Percentiles rank a stretch among this genome's conserved stretches.
These are phyloP conservation scores for Cantharis rustica DNA, from an alignment of 2,888 invertebrate genomes.

Conservation along the genomic window DNA sequence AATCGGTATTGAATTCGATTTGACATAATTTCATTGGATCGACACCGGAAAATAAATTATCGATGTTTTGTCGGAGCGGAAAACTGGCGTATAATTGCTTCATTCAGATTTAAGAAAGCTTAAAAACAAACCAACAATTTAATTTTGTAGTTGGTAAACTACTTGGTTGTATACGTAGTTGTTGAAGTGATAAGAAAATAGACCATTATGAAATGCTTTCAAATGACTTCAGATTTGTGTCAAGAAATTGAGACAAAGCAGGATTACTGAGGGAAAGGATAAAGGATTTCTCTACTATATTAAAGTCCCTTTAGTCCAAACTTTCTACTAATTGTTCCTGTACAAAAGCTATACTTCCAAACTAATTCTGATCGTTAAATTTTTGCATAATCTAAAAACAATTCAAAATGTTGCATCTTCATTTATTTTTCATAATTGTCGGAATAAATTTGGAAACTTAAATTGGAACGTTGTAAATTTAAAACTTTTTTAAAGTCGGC, in stretches of 20 bases:
- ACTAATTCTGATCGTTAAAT: not conserved
- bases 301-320: not conserved
- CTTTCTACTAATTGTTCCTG: not conserved
- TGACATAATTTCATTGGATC: not conserved
- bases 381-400: not conserved
- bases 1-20: not conserved
- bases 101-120: not conserved
- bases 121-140: not conserved
- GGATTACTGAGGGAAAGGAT: constrained; percentile 15
- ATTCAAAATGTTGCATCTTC: not conserved
- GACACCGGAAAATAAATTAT: not conserved
- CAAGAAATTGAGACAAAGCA: constrained; percentile 18
- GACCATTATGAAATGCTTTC: constrained; percentile 4
- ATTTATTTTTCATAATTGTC: not conserved
- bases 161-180: constrained; percentile 1
- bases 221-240: constrained; percentile 17
- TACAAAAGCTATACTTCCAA: not conserved
- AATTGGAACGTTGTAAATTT: not conserved
- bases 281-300: not conserved
- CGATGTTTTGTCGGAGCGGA: not conserved
- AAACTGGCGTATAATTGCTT: no score
- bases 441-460: not conserved
- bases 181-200: constrained; percentile 5
- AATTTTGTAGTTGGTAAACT: not conserved
- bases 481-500: not conserved